A percentile compares a stretch with the other conserved stretches of the same genome.
phyloP scores from a whole-genome alignment of 2,113 vertebrate genomes.

The Ctenomys sociabilis region DNA sequence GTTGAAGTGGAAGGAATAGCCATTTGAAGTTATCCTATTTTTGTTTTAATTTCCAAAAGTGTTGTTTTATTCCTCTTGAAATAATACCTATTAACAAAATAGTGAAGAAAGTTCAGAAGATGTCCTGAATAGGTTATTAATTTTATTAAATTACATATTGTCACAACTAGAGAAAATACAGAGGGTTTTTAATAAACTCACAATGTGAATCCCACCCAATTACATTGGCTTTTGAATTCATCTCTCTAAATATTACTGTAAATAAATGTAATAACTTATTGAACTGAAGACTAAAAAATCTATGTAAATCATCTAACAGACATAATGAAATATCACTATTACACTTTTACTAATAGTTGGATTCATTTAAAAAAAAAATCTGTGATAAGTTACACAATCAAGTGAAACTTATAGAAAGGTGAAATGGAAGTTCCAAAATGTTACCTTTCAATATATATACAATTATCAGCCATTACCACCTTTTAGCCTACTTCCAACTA shows the following conservation, averaged over 20 bases:
- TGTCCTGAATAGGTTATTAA: neutral
- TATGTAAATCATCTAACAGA: neutral
- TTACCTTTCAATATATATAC: neutral
- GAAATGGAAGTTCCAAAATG: slow-evolving; percentile 10
- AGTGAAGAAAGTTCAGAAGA: slow-evolving; percentile 61
- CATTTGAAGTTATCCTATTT: slow-evolving; percentile 44
- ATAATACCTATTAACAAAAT: slow-evolving; percentile 76
- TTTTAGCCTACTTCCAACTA: neutral
- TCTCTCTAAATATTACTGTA: neutral
- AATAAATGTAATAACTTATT: neutral
- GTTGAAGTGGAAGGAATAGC: neutral
- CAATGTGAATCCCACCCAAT: neutral
- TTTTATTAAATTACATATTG: slow-evolving; percentile 8
- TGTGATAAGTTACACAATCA: neutral
- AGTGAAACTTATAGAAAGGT: slow-evolving; percentile 8
- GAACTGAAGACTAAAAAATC: neutral
- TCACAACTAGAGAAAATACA: neutral
- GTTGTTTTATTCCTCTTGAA: slow-evolving; percentile 42
- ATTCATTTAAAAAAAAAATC: neutral
- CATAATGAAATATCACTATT: neutral
- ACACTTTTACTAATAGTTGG: neutral
- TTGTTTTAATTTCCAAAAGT: slow-evolving; percentile 54
- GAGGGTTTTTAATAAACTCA: neutral
- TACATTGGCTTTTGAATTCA: neutral
- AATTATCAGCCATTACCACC: neutral